Evolutionary conservation across 2,113 vertebrate species (phyloP), one percentile per base, ranked within the genome.

Genomic region (Delphinapterus leucas): DNA sequence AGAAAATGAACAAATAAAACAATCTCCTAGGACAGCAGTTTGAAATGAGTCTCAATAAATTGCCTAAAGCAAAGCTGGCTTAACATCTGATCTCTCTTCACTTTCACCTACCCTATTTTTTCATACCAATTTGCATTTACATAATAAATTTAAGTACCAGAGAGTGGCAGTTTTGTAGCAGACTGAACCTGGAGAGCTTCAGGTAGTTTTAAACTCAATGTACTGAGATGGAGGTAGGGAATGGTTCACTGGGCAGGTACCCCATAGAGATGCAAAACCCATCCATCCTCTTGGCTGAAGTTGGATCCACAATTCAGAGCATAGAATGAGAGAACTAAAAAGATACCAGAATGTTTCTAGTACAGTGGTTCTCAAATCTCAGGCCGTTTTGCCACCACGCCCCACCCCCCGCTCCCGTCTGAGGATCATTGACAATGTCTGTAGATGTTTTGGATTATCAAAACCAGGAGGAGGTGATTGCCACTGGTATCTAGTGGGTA

Each of bases 41-140:
- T 79, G 49, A 97, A 96, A 96, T 96, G 17, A 95, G 36, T 85
- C 33, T 55, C 91, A 98, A 83, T 80, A 53, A 89, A 80, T 71
- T 63, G 38, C 28, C 67, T 91, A 87, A 93, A 71, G 15, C 92
- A 97, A 76, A 82, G 21, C 92, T 80, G 49, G 13, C 55, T 97
- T 74, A 97, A 79, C 31, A 91, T 91, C 93, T 90, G 13, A 97
- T 70, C 31, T 93, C 36, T 76, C 95, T 81, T 90, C 67, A 92
- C 55, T 79, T 81, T 94, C 92, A 73, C 86, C 25, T 67, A 44
- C 58, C 38, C 1, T 70, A 60, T 79, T 97, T n/a, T 97, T 98
- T 88, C 49, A 76, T 49, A 81, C 88, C 44, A 81, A 36, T 95
- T 87, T 96, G 33, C 93, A 95, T 92, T 95, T 96, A 96, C 91